These are phyloP conservation scores for Picus viridis DNA, from an alignment of 2,797 vertebrate species.

Conservation along the genomic window DNA sequence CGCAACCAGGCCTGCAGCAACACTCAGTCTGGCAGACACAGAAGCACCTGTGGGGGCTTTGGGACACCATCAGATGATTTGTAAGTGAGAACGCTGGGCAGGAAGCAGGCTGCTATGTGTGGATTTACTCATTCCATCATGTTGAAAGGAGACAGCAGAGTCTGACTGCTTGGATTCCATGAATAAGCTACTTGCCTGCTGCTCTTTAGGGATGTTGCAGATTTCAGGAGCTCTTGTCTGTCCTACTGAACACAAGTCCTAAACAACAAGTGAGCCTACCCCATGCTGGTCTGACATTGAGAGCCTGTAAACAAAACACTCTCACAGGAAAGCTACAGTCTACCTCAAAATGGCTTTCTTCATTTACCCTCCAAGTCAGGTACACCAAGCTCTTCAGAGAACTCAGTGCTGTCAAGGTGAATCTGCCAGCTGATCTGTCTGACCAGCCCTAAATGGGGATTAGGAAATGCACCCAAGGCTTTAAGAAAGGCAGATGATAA, in stretches of 20 bases:
- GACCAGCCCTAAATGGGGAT: neutral
- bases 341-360: neutral
- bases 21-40: neutral
- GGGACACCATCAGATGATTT: neutral
- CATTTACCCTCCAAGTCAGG: neutral
- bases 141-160: neutral
- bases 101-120: neutral
- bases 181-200: neutral
- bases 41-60: fast-evolving
- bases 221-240: neutral
- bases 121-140: neutral
- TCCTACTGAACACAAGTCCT: neutral
- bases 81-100: neutral
- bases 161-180: neutral
- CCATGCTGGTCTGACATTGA: neutral
- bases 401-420: neutral
- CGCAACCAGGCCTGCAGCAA: neutral
- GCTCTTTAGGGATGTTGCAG: neutral
- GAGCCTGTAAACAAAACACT: neutral
- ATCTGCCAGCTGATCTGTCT: neutral
- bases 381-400: neutral
- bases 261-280: neutral
- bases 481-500: neutral
- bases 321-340: neutral
- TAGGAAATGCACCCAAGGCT: neutral